These are phyloP conservation scores for Sula dactylatra DNA, from an alignment of 2,113 vertebrate species.

Conservation along the genomic window DNA sequence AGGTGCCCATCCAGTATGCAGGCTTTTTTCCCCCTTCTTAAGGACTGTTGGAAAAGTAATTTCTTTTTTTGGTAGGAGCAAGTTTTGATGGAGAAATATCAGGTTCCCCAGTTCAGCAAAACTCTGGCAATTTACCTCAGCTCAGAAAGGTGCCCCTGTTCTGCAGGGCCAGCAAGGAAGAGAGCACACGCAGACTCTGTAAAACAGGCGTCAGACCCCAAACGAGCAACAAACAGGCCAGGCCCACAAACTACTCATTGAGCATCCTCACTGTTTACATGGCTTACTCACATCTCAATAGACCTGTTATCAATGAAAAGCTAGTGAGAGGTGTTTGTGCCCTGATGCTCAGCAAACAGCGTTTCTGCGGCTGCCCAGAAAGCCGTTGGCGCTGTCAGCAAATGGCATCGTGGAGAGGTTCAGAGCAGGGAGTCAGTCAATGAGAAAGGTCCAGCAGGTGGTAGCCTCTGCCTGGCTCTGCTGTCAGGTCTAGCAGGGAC, in stretches of 20 bases:
- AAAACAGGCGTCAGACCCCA: background rate
- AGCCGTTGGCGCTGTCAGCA: accelerated
- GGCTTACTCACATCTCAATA: accelerated
- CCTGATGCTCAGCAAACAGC: background rate
- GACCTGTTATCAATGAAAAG: background rate
- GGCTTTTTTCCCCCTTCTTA: background rate
- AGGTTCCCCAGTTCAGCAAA: background rate
- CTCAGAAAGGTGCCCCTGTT: background rate
- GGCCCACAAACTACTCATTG: background rate
- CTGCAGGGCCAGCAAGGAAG: background rate
- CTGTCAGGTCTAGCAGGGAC: background rate
- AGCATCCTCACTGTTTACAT: background rate
- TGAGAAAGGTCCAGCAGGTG: background rate
- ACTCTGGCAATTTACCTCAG: background rate
- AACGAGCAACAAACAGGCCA: background rate
- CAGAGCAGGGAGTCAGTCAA: background rate
- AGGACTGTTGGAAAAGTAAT: background rate
- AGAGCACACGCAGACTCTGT: background rate
- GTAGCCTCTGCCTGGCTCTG: constrained; percentile 17
- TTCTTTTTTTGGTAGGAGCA: background rate
- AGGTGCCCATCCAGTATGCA: background rate
- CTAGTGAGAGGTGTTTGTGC: background rate
- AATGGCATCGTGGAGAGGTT: background rate
- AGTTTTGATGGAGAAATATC: background rate
- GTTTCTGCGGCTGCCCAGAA: background rate